Percentiles rank a stretch among this genome's conserved stretches.
Conservation (phyloP, 37 sponge, comb jelly and placozoan species). For the Bolinopsis microptera region DNA sequence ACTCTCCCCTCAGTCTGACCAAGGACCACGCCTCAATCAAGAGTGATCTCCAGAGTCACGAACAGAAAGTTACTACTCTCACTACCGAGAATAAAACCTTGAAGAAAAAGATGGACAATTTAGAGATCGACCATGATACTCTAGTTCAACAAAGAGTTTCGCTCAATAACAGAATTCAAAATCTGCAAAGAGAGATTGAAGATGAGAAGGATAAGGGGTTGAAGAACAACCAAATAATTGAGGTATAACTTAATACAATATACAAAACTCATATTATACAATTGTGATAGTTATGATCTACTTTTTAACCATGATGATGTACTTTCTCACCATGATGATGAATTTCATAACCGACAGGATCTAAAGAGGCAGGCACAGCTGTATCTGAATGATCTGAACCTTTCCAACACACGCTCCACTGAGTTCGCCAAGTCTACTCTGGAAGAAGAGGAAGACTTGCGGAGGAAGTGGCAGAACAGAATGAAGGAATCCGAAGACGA, state of each 20-base stretch:
- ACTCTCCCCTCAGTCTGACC: not conserved
- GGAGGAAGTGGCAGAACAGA: conserved; percentile 8
- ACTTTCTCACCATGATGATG: too few relatives aligned
- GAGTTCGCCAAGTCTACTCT: conserved; percentile 2
- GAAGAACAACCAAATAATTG: not conserved
- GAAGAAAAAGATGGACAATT: not conserved
- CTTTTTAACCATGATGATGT: too few relatives aligned
- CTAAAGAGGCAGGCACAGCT: conserved; percentile 40
- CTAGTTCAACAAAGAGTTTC: conserved; percentile 7
- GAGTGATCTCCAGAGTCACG: not conserved
- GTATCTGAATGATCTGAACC: not conserved
- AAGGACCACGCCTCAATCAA: conserved; percentile 21
- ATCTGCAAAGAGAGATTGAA: conserved; percentile 6
- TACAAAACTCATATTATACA: not conserved
- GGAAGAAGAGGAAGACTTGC: conserved; percentile 17
- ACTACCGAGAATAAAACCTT: not conserved
- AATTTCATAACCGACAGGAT: too few relatives aligned
- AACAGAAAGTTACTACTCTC: not conserved
- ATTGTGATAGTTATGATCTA: too few relatives aligned
- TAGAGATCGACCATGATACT: not conserved
- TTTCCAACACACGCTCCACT: not conserved
- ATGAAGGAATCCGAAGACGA: conserved; percentile 12
- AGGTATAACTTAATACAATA: not conserved
- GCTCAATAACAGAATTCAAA: not conserved
- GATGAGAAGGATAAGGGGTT: conserved; percentile 22